phyloP scores from a whole-genome alignment of 2,888 invertebrate genomes.

The Netelia melanura region DNA sequence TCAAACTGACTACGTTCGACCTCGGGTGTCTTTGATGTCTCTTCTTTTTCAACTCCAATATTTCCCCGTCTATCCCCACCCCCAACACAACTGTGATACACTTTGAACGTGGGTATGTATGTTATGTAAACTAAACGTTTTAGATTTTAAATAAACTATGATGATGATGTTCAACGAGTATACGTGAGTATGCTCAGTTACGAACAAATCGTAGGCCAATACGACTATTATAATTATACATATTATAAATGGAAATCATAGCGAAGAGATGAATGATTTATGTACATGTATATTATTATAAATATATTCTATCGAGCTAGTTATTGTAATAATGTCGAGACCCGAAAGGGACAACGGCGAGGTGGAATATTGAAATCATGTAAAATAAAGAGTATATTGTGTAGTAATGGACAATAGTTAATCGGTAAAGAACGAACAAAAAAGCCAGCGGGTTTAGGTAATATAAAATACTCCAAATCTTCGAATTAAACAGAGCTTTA shows the following conservation, averaged over 20 bases:
- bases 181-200: constrained; percentile 74
- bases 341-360: constrained; percentile 68
- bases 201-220: constrained; percentile 78
- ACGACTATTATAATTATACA: constrained; percentile 74
- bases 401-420: constrained; percentile 72
- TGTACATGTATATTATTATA: constrained; percentile 84
- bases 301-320: constrained; percentile 82
- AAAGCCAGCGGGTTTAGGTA: not conserved
- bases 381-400: constrained; percentile 83
- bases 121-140: constrained; percentile 81
- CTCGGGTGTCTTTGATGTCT: constrained; percentile 62
- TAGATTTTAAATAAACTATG: constrained; percentile 78
- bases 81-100: constrained; percentile 84
- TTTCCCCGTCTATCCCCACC: constrained; percentile 76
- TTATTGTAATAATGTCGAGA: constrained; percentile 80
- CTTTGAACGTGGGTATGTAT: constrained; percentile 80
- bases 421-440: constrained; percentile 13
- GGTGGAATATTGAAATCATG: constrained; percentile 80
- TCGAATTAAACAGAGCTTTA: not conserved
- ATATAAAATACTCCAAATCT: not conserved
- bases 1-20: constrained; percentile 75
- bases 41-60: constrained; percentile 73
- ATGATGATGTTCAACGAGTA: constrained; percentile 38
- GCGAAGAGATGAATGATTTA: constrained; percentile 76
- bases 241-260: constrained; percentile 78